phyloP scores from a whole-genome alignment of 2,888 invertebrate genomes.

The Matsumyia berberina region DNA sequence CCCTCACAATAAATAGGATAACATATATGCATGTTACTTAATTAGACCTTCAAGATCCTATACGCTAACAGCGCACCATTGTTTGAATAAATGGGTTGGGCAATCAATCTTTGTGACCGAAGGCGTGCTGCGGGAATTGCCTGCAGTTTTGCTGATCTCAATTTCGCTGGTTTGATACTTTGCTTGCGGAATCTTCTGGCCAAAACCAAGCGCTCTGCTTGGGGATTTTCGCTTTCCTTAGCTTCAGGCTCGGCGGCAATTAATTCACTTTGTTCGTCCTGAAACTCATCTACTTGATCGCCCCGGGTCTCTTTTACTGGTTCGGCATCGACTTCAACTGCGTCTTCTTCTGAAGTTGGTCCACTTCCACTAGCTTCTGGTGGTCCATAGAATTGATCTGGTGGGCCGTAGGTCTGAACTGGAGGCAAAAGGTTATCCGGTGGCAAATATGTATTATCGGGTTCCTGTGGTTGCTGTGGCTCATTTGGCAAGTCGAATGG shows the following conservation, averaged over 20 bases:
- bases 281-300: background rate
- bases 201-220: conserved; percentile 30
- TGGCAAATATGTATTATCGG: conserved; percentile 64
- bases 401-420: conserved; percentile 59
- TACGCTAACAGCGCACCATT: conserved; percentile 59
- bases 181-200: conserved; percentile 39
- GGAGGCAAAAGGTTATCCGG: conserved; percentile 58
- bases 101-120: conserved; percentile 44
- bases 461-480: conserved; percentile 46
- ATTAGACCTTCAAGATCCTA: conserved; percentile 35
- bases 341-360: conserved; percentile 18
- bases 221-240: conserved; percentile 35
- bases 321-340: background rate
- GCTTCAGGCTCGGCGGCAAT: conserved; percentile 41
- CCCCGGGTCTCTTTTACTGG: background rate
- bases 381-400: conserved; percentile 55
- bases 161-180: conserved; percentile 35
- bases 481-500: conserved; percentile 67
- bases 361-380: conserved; percentile 53
- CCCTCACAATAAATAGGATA: background rate
- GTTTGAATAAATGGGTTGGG: conserved; percentile 50
- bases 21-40: no score
- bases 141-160: conserved; percentile 50
- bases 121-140: conserved; percentile 22
- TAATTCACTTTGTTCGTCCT: background rate